Evolutionary conservation across 2,113 vertebrate genomes (phyloP).

Genomic region (Perca flavescens): DNA sequence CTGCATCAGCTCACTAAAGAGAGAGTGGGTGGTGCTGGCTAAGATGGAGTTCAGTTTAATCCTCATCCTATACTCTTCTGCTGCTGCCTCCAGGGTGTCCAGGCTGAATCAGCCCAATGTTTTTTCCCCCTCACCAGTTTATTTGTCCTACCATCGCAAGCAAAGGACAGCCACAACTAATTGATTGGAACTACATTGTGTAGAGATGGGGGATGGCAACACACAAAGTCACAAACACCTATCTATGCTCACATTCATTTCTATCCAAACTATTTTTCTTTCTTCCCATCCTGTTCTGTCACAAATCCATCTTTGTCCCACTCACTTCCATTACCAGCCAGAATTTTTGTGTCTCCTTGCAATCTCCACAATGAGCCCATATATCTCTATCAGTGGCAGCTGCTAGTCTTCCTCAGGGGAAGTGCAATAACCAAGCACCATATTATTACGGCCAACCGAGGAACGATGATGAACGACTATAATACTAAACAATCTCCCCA

Average conservation of each 20-base stretch:
- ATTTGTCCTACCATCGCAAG: slow-evolving; percentile 34
- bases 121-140: slow-evolving; percentile 6
- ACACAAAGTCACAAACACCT: background rate
- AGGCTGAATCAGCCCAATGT: slow-evolving; percentile 33
- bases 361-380: slow-evolving; percentile 40
- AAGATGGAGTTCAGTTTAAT: slow-evolving; percentile 54
- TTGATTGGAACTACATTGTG: slow-evolving; percentile 19
- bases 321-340: slow-evolving; percentile 4
- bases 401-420: slow-evolving; percentile 59
- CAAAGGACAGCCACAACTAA: slow-evolving; percentile 33
- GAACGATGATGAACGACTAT: slow-evolving; percentile 59
- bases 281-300: background rate
- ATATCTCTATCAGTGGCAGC: slow-evolving; percentile 58
- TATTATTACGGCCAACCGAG: slow-evolving; percentile 33
- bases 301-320: slow-evolving; percentile 13
- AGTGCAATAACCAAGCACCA: slow-evolving; percentile 38
- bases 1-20: slow-evolving; percentile 26
- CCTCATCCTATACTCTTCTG: slow-evolving; percentile 27
- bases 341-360: slow-evolving; percentile 8
- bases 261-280: background rate
- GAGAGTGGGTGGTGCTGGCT: slow-evolving; percentile 46
- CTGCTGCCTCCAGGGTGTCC: slow-evolving; percentile 54
- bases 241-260: slow-evolving; percentile 15
- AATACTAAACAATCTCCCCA: slow-evolving; percentile 62
- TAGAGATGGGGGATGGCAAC: background rate